These are phyloP conservation scores for Falcunculus frontatus DNA, from an alignment of 2,113 vertebrate genomes.

Conservation along the genomic window DNA sequence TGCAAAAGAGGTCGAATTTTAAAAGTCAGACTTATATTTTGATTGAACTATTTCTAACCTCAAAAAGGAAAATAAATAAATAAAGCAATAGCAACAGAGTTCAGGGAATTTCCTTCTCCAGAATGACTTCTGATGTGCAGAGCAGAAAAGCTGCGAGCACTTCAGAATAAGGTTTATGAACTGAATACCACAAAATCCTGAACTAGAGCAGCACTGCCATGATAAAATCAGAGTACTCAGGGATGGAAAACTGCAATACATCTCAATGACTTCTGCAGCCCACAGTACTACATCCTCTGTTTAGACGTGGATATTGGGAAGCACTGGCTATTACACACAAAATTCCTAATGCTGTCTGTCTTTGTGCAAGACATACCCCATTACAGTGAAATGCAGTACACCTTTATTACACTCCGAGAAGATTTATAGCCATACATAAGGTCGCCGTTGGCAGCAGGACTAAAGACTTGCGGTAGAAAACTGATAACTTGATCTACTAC, in stretches of 20 bases:
- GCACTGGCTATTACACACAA: not conserved
- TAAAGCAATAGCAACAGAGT: not conserved
- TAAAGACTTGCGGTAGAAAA: not conserved
- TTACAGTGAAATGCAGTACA: constrained; percentile 12
- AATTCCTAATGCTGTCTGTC: constrained; percentile 10
- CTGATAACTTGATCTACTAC: not conserved
- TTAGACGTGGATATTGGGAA: constrained; percentile 1
- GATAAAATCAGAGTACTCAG: not conserved
- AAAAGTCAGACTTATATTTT: not conserved
- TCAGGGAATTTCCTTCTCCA: not conserved
- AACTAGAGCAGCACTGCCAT: not conserved
- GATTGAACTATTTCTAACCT: not conserved
- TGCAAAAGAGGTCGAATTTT: not conserved
- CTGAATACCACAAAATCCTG: not conserved
- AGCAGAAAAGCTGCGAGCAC: not conserved
- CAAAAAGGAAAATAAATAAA: not conserved
- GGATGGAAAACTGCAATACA: not conserved
- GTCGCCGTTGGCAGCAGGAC: not conserved
- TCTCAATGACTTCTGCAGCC: not conserved
- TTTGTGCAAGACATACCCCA: not conserved
- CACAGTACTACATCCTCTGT: not conserved
- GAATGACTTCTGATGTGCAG: not conserved
- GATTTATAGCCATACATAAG: constrained; percentile 8
- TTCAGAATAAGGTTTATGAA: not conserved
- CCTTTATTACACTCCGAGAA: not conserved